Percentiles rank a stretch among this genome's conserved stretches.
Evolutionary conservation across 2,888 invertebrate species (phyloP).

Genomic region (Invenusta paracnida): DNA sequence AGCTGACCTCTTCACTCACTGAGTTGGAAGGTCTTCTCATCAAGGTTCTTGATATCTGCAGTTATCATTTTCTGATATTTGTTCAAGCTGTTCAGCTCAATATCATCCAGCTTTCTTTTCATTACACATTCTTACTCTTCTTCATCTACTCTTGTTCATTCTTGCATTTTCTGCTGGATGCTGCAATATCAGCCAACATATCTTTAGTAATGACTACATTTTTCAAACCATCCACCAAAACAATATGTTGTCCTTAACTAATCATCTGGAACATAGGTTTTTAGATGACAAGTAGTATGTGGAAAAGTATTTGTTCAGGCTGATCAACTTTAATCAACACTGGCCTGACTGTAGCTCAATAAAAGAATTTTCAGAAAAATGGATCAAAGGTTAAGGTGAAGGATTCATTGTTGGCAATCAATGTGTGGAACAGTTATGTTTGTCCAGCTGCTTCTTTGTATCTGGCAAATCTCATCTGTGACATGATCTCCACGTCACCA

Average conservation of each 20-base stretch:
- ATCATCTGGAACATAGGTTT: background rate
- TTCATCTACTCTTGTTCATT: background rate
- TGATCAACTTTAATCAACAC: background rate
- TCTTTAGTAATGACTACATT: too few relatives aligned
- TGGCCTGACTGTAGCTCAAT: background rate
- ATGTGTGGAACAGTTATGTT: too few relatives aligned
- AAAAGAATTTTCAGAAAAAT: background rate
- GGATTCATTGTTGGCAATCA: background rate
- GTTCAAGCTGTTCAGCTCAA: too few relatives aligned
- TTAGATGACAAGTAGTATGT: background rate
- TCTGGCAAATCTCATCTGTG: background rate
- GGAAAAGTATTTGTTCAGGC: background rate
- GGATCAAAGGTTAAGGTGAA: background rate
- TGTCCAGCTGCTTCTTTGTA: background rate
- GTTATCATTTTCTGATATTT: background rate
- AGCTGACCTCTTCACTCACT: background rate
- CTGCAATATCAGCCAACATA: background rate
- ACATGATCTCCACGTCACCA: background rate
- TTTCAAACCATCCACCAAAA: too few relatives aligned
- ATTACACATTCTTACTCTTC: too few relatives aligned
- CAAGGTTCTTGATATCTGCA: background rate
- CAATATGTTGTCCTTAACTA: background rate
- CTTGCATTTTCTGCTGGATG: background rate
- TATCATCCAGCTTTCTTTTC: too few relatives aligned
- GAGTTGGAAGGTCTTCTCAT: background rate